Conservation (phyloP, 2,797 vertebrate genomes). For the Dicrostonyx torquatus region DNA sequence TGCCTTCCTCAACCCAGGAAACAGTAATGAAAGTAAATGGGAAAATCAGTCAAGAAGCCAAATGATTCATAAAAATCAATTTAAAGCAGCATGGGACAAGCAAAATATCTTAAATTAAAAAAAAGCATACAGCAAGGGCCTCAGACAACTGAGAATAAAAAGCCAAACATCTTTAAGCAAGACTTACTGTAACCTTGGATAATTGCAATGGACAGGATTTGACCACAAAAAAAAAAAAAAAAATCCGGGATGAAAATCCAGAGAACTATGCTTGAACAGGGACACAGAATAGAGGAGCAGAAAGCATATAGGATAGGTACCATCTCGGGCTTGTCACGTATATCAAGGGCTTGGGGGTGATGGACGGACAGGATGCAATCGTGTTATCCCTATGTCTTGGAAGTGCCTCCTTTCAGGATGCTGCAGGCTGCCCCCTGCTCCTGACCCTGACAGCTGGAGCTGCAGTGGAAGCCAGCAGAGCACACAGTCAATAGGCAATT, state of each 20-base stretch:
- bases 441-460: conserved; percentile 70
- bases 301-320: conserved; percentile 29
- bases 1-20: background rate
- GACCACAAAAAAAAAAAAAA: too few relatives aligned
- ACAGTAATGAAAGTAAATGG: conserved; percentile 69
- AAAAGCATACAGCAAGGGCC: conserved; percentile 23
- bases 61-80: conserved; percentile 82
- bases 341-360: conserved; percentile 13
- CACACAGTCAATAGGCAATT: conserved; percentile 84
- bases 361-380: background rate
- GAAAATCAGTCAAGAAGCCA: conserved; percentile 69
- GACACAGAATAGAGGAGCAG: background rate
- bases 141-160: conserved; percentile 64
- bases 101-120: conserved; percentile 74
- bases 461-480: conserved; percentile 72
- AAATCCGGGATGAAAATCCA: conserved; percentile 56
- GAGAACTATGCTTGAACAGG: conserved; percentile 33
- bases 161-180: conserved; percentile 46
- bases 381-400: background rate
- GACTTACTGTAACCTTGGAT: conserved; percentile 68
- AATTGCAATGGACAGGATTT: conserved; percentile 14
- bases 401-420: conserved; percentile 52
- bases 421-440: conserved; percentile 2
- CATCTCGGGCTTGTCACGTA: conserved; percentile 62
- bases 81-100: conserved; percentile 79